Evolutionary conservation across 2,888 invertebrate species (phyloP).

Genomic region (Galerucella nymphaeae): DNA sequence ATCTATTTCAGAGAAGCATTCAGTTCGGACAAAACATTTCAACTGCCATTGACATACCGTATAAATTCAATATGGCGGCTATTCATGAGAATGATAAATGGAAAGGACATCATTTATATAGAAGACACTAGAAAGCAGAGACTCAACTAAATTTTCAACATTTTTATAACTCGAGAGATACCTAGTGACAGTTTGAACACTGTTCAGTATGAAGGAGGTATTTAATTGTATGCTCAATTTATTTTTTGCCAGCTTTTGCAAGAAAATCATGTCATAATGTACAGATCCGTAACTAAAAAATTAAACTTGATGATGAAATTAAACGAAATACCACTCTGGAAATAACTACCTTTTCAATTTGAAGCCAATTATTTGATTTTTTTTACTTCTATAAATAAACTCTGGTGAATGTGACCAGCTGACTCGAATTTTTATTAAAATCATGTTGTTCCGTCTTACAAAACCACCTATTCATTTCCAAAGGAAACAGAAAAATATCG

Average conservation of each 20-base stretch:
- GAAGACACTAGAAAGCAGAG: conserved; percentile 44
- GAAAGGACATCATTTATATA: conserved; percentile 54
- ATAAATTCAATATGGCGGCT: conserved; percentile 56
- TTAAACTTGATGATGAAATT: too few relatives aligned
- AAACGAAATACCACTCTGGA: too few relatives aligned
- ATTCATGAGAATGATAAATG: conserved; percentile 57
- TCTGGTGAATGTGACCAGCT: not conserved
- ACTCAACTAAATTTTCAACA: conserved; percentile 37
- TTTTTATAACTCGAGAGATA: conserved; percentile 25
- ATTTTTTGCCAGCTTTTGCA: conserved; percentile 11
- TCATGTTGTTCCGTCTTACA: not conserved
- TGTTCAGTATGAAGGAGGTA: conserved; percentile 32
- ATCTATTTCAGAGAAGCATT: conserved; percentile 51
- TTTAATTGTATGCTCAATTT: conserved; percentile 32
- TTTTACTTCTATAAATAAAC: too few relatives aligned
- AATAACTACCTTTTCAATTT: too few relatives aligned
- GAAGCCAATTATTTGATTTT: too few relatives aligned
- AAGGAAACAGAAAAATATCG: conserved; percentile 30
- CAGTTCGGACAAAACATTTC: conserved; percentile 53
- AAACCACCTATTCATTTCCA: conserved; percentile 28
- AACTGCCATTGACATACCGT: conserved; percentile 55
- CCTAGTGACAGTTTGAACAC: conserved; percentile 6
- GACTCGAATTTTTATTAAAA: not conserved
- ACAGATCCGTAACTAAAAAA: too few relatives aligned
- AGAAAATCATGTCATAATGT: too few relatives aligned